Percentiles rank a stretch among this genome's conserved stretches.
Evolutionary conservation across 2,888 invertebrate species (phyloP).

Genomic region (Drosophila mayaguana): DNA sequence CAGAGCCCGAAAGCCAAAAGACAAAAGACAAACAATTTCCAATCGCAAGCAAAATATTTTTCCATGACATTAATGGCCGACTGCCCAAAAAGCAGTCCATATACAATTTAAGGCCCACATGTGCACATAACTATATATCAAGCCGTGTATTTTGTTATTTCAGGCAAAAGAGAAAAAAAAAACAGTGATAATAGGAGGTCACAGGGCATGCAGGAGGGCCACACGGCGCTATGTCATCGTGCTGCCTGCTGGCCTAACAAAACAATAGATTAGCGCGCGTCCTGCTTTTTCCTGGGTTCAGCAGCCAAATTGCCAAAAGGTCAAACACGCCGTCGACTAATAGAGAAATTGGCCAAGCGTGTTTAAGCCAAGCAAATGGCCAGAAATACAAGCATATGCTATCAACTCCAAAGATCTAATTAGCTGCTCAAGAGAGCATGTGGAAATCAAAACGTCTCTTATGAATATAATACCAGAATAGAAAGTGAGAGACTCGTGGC

Average conservation of each 20-base stretch:
- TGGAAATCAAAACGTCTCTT: conserved; percentile 1
- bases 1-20: conserved; percentile 36
- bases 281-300: conserved; percentile 15
- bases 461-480: neutral
- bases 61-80: conserved; percentile 71
- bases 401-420: conserved; percentile 30
- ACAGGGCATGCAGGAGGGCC: conserved; percentile 6
- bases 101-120: conserved; percentile 38
- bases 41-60: conserved; percentile 75
- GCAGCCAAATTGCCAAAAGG: conserved; percentile 53
- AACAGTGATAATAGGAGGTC: conserved; percentile 45
- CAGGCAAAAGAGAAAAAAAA: conserved; percentile 31
- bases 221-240: conserved; percentile 45
- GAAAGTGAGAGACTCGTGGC: neutral
- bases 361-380: neutral
- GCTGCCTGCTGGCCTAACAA: conserved; percentile 59
- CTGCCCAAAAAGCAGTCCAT: conserved; percentile 33
- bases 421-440: conserved; percentile 27
- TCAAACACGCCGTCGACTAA: conserved; percentile 44
- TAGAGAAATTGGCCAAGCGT: conserved; percentile 50
- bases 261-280: conserved; percentile 73
- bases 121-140: conserved; percentile 4
- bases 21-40: conserved; percentile 71
- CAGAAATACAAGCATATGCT: conserved; percentile 36
- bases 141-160: conserved; percentile 45